Percentiles rank a stretch among this genome's conserved stretches.
Conservation (phyloP, 2,888 invertebrate genomes). For the Scaptomyza polygonia region DNA sequence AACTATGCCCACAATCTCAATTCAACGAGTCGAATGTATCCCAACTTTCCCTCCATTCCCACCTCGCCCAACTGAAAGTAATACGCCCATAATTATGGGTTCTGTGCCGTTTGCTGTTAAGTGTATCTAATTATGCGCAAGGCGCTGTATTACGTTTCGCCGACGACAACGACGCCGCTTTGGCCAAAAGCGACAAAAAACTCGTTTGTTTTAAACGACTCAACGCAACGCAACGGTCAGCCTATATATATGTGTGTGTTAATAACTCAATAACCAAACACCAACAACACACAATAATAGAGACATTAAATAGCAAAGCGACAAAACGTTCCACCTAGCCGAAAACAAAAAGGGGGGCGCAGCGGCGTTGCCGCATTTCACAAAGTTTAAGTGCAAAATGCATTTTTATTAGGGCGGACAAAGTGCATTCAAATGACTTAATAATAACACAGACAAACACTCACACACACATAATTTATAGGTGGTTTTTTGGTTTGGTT, state of each 20-base stretch:
- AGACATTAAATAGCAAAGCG: conserved; percentile 72
- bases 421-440: conserved; percentile 79
- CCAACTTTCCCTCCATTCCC: too few species aligned
- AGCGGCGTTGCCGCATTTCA: conserved; percentile 57
- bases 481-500: neutral
- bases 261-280: conserved; percentile 74
- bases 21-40: neutral
- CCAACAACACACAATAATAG: conserved; percentile 70
- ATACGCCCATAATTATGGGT: conserved; percentile 70
- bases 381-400: conserved; percentile 37
- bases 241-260: conserved; percentile 51
- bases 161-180: conserved; percentile 9
- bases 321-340: conserved; percentile 42
- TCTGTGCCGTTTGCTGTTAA: conserved; percentile 63
- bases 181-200: conserved; percentile 52
- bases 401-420: conserved; percentile 47
- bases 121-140: conserved; percentile 75
- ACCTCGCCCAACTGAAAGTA: conserved; percentile 39
- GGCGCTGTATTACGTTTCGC: conserved; percentile 64
- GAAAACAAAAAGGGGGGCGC: conserved; percentile 35
- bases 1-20: conserved; percentile 19
- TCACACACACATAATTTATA: conserved; percentile 56
- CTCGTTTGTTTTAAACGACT: conserved; percentile 61
- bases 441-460: conserved; percentile 58
- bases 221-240: conserved; percentile 38